These are phyloP conservation scores for Stomorhina lunata DNA, from an alignment of 2,888 invertebrate species.

Conservation along the genomic window DNA sequence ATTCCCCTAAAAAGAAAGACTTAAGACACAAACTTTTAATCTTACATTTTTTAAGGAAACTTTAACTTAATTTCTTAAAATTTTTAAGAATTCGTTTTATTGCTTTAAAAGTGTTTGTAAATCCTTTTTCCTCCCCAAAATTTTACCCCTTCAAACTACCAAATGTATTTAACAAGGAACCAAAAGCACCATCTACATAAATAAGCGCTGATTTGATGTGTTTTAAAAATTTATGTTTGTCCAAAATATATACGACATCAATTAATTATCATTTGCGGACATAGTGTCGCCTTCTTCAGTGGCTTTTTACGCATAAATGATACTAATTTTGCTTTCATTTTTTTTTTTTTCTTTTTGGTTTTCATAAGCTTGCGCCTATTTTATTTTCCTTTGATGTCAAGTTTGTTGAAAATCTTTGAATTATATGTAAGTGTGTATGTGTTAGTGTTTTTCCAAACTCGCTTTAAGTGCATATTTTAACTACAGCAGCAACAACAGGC, in stretches of 20 bases:
- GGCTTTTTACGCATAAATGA: conserved; percentile 58
- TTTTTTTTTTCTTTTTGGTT: not conserved
- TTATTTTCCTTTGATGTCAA: conserved; percentile 30
- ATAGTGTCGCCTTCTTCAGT: conserved; percentile 65
- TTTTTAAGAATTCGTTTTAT: not conserved
- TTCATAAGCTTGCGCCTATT: not conserved
- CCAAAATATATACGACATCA: conserved; percentile 64
- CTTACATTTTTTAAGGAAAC: too few relatives aligned
- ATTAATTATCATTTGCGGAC: conserved; percentile 65
- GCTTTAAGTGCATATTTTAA: not conserved
- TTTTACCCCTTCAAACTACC: not conserved
- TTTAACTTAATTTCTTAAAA: not conserved
- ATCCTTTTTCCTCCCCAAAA: too few relatives aligned
- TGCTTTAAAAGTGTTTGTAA: too few relatives aligned
- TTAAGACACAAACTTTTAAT: too few relatives aligned
- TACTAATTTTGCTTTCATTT: conserved; percentile 49
- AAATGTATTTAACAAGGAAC: conserved; percentile 25
- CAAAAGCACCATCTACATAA: conserved; percentile 49
- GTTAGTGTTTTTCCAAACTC: conserved; percentile 42
- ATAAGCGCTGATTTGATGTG: conserved; percentile 63
- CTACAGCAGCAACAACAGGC: not conserved
- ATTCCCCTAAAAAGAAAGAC: too few relatives aligned
- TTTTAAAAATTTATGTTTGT: conserved; percentile 65
- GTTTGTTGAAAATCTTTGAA: conserved; percentile 6
- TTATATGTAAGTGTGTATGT: too few relatives aligned